A percentile compares a stretch with the other conserved stretches of the same genome.
Evolutionary conservation across 1,140 invertebrate species (phyloP).

Genomic region (Papilio dardanus): DNA sequence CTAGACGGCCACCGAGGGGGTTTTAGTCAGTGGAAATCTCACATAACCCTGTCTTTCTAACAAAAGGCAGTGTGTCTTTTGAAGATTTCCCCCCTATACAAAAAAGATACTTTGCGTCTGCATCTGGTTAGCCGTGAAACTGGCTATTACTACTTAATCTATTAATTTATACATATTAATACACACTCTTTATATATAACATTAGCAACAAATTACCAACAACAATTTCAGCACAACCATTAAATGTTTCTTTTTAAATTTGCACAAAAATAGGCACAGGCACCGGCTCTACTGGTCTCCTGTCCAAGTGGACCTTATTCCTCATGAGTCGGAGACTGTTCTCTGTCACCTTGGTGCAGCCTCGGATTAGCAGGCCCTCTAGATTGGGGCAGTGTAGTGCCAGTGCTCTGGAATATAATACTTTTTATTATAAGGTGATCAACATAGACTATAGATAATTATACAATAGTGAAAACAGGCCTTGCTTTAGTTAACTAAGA

Average conservation of each 20-base stretch:
- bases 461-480: neutral
- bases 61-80: no score
- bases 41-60: no score
- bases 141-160: neutral
- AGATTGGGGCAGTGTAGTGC: conserved; percentile 75
- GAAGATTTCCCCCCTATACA: no score
- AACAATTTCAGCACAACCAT: conserved; percentile 38
- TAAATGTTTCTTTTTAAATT: conserved; percentile 56
- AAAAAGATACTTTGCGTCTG: neutral
- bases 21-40: no score
- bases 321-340: conserved; percentile 79
- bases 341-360: conserved; percentile 82
- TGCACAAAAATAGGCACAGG: conserved; percentile 62
- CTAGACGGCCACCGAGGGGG: no score
- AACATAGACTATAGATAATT: conserved; percentile 17
- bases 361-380: conserved; percentile 76
- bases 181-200: neutral
- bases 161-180: neutral
- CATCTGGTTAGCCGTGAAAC: neutral
- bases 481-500: neutral
- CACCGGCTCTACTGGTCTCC: conserved; percentile 54
- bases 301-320: conserved; percentile 76
- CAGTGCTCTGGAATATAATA: conserved; percentile 74
- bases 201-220: conserved; percentile 32
- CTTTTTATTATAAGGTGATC: conserved; percentile 18